phyloP scores from a whole-genome alignment of 2,888 invertebrate species.

The Selenia dentaria region DNA sequence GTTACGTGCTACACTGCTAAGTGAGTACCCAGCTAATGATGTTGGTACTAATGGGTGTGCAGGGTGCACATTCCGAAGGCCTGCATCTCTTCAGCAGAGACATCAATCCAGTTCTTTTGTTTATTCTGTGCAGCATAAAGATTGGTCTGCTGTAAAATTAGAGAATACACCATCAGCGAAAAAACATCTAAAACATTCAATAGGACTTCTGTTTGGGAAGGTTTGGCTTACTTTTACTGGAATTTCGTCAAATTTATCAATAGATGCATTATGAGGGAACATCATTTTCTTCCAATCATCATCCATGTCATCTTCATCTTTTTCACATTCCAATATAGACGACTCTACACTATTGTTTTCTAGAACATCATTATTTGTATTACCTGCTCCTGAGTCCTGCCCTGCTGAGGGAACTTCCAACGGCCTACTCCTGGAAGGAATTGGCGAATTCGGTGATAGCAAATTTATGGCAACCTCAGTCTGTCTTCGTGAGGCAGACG shows the following conservation, averaged over 20 bases:
- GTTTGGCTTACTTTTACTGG: constrained; percentile 20
- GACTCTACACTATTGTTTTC: constrained; percentile 18
- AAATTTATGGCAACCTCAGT: constrained; percentile 20
- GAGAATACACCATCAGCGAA: constrained; percentile 23
- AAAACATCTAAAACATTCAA: constrained; percentile 22
- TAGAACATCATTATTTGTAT: constrained; percentile 14
- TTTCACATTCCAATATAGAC: constrained; percentile 15
- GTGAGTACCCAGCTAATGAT: too few relatives aligned
- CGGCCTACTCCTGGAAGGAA: constrained; percentile 19
- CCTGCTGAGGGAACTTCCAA: constrained; percentile 15
- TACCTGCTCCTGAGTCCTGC: constrained; percentile 18
- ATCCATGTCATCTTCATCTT: constrained; percentile 24
- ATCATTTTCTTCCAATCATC: constrained; percentile 25
- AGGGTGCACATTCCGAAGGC: constrained; percentile 18
- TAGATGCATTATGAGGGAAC: constrained; percentile 23
- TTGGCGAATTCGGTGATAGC: constrained; percentile 14
- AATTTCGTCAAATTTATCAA: constrained; percentile 25
- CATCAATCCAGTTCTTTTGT: constrained; percentile 18
- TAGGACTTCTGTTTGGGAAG: constrained; percentile 24
- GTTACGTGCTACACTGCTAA: too few relatives aligned
- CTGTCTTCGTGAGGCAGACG: constrained; percentile 20
- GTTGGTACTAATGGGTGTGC: too few relatives aligned
- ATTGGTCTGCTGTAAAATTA: constrained; percentile 28
- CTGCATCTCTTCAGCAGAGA: constrained; percentile 21
- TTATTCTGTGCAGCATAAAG: constrained; percentile 23